Conservation (phyloP, 2,797 vertebrate species). For the Acanthornis magna region DNA sequence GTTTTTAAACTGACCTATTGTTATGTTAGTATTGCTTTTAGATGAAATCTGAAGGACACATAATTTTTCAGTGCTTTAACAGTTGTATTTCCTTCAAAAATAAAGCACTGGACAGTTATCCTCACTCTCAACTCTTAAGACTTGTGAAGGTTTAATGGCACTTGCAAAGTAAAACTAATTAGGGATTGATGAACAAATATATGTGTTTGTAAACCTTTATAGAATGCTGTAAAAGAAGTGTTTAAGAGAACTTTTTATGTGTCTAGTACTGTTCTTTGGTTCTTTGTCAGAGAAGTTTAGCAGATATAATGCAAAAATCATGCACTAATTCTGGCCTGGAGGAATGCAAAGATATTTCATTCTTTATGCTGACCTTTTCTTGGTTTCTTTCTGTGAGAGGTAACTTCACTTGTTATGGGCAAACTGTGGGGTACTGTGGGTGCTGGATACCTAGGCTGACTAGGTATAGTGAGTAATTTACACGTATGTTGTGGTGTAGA, state of each 20-base stretch:
- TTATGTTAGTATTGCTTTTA: background rate
- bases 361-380: background rate
- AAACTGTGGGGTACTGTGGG: background rate
- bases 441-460: background rate
- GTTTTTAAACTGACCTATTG: background rate
- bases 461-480: background rate
- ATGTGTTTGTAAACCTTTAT: background rate
- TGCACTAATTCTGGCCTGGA: background rate
- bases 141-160: background rate
- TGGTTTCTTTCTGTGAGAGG: background rate
- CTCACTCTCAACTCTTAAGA: background rate
- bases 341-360: background rate
- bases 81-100: background rate
- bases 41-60: background rate
- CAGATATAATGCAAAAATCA: background rate
- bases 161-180: background rate
- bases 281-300: background rate
- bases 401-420: background rate
- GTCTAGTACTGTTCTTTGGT: background rate
- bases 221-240: background rate
- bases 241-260: background rate
- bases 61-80: background rate
- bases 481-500: rapidly evolving
- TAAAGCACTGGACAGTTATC: background rate
- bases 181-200: background rate